A percentile compares a stretch with the other conserved stretches of the same genome.
Evolutionary conservation across 2,113 vertebrate genomes (phyloP).

Genomic region (Nannospalax galili): DNA sequence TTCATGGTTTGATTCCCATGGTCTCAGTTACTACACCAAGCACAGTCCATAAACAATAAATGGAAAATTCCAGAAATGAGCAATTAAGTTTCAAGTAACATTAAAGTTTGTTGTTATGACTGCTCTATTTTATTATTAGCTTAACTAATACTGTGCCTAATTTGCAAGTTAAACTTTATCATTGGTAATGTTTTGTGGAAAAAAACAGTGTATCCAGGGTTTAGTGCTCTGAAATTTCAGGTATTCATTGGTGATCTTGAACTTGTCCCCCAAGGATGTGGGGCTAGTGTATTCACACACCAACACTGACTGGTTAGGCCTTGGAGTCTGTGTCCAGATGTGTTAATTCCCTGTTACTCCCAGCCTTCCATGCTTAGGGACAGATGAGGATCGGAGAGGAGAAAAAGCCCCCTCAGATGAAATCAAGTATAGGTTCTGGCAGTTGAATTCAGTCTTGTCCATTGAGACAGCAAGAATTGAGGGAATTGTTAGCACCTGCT

Average conservation of each 20-base stretch:
- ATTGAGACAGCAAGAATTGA: not conserved
- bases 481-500: not conserved
- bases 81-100: not conserved
- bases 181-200: not conserved
- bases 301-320: not conserved
- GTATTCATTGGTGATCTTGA: not conserved
- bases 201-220: not conserved
- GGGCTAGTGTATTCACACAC: not conserved
- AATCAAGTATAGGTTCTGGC: not conserved
- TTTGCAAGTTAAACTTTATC: not conserved
- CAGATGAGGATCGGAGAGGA: not conserved
- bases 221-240: not conserved
- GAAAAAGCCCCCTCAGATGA: not conserved
- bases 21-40: not conserved
- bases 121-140: not conserved
- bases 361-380: not conserved
- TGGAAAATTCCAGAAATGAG: not conserved
- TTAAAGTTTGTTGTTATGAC: not conserved
- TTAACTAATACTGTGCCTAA: not conserved
- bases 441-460: not conserved
- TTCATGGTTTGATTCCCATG: not conserved
- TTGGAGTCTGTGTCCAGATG: not conserved
- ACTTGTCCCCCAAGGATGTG: accelerated
- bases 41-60: not conserved
- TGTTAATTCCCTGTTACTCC: not conserved